Conservation (phyloP, 35 echinoderm and acorn worm genomes). For the Hemicentrotus pulcherrimus region DNA sequence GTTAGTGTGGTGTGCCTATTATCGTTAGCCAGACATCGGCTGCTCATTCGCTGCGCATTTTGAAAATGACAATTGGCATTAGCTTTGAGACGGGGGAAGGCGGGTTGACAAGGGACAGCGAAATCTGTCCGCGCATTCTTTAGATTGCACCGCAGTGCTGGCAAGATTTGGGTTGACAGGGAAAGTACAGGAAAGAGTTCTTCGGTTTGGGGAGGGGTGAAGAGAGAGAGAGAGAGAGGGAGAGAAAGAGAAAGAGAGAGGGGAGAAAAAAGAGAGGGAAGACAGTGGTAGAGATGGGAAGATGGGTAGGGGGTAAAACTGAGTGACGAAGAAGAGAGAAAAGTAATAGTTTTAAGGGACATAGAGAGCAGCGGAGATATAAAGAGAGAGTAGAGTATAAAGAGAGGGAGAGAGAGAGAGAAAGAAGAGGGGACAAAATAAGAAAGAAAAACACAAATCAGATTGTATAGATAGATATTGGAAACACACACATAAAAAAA, state of each 20-base stretch:
- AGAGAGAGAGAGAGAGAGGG: background rate
- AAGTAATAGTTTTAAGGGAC: too few relatives aligned
- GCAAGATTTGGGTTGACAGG: background rate
- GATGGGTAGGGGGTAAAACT: background rate
- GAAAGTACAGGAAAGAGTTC: slow-evolving; percentile 13
- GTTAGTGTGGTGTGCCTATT: background rate
- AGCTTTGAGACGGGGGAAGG: slow-evolving; percentile 15
- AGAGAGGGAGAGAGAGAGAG: too few relatives aligned
- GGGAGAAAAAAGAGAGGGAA: background rate
- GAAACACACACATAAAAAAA: too few relatives aligned
- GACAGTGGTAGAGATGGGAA: slow-evolving; percentile 6
- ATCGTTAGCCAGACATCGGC: slow-evolving; percentile 17
- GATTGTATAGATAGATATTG: too few relatives aligned
- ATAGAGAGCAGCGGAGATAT: too few relatives aligned
- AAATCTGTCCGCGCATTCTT: slow-evolving; percentile 34
- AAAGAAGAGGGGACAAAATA: too few relatives aligned
- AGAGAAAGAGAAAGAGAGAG: background rate
- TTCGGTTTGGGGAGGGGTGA: background rate
- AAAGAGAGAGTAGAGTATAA: too few relatives aligned
- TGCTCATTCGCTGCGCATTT: slow-evolving; percentile 36
- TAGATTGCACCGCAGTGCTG: background rate
- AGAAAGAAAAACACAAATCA: too few relatives aligned
- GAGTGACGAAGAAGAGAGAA: too few relatives aligned
- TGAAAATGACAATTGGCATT: slow-evolving; percentile 37
- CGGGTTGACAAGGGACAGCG: slow-evolving; percentile 9